These are phyloP conservation scores for Manis javanica DNA, from an alignment of 2,797 vertebrate species.

Conservation along the genomic window DNA sequence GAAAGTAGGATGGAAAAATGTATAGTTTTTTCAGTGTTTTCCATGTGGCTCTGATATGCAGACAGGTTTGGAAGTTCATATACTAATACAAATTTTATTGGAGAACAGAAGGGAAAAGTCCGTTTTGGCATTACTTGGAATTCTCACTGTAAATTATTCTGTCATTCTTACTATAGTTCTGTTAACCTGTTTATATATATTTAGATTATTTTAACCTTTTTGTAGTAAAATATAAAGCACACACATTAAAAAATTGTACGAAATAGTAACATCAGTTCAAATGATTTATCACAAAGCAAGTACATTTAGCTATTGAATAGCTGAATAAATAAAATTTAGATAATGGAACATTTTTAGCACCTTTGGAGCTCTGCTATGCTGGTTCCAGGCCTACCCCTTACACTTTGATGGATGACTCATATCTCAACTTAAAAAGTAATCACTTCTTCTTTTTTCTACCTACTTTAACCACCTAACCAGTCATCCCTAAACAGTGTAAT, in stretches of 20 bases:
- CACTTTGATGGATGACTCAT: neutral
- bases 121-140: neutral
- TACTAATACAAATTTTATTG: neutral
- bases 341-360: neutral
- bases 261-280: neutral
- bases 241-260: neutral
- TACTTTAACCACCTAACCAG: neutral
- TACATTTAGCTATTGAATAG: neutral
- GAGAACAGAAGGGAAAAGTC: neutral
- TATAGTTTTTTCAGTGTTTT: neutral
- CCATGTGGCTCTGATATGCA: neutral
- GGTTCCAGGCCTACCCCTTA: neutral
- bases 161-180: neutral
- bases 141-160: neutral
- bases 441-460: neutral
- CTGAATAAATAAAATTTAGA: neutral
- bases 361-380: neutral
- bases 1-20: neutral
- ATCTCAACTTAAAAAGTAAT: neutral
- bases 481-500: neutral
- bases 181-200: neutral
- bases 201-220: neutral
- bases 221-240: neutral
- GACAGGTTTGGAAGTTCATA: neutral
- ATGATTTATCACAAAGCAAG: neutral